These are phyloP conservation scores for Myrmecobius fasciatus DNA, from an alignment of 2,113 vertebrate species.

Conservation along the genomic window DNA sequence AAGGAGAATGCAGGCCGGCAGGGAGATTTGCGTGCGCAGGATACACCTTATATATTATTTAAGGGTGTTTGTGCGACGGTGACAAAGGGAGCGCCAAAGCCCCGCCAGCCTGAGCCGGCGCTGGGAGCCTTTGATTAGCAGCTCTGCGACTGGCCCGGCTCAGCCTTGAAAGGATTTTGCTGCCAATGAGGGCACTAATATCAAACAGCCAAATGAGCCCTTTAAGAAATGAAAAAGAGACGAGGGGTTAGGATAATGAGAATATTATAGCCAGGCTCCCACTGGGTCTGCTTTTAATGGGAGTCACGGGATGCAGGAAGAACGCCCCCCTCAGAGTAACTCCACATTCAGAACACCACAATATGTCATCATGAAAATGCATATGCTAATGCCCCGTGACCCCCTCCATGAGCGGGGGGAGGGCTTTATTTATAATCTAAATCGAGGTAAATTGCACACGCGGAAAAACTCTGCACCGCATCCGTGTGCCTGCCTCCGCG, in stretches of 20 bases:
- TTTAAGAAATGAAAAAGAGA: slow-evolving; percentile 51
- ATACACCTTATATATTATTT: rapidly evolving
- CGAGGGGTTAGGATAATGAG: slow-evolving; percentile 51
- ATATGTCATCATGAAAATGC: slow-evolving; percentile 25
- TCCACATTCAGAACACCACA: slow-evolving; percentile 1
- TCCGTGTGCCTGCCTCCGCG: too few species aligned
- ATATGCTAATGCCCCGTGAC: neutral
- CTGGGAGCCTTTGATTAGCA: neutral
- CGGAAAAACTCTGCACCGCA: slow-evolving; percentile 21
- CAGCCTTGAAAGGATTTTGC: neutral
- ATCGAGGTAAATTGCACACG: slow-evolving; percentile 27
- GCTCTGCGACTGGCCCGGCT: neutral
- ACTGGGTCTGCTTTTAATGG: slow-evolving; percentile 16
- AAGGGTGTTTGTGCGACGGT: neutral
- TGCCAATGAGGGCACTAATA: neutral
- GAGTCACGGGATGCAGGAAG: neutral
- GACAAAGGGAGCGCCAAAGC: too few species aligned
- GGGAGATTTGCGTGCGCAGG: neutral
- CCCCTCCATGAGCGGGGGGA: slow-evolving; percentile 39
- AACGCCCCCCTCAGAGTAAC: neutral
- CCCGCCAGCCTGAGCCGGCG: rapidly evolving
- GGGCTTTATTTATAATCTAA: slow-evolving; percentile 33
- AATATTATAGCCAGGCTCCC: slow-evolving; percentile 17
- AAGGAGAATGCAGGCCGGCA: neutral
- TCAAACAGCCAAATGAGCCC: slow-evolving; percentile 49